Evolutionary conservation across 2,888 invertebrate species (phyloP), one percentile per base, ranked within the genome.

Genomic region (Drosophila buzzatii): DNA sequence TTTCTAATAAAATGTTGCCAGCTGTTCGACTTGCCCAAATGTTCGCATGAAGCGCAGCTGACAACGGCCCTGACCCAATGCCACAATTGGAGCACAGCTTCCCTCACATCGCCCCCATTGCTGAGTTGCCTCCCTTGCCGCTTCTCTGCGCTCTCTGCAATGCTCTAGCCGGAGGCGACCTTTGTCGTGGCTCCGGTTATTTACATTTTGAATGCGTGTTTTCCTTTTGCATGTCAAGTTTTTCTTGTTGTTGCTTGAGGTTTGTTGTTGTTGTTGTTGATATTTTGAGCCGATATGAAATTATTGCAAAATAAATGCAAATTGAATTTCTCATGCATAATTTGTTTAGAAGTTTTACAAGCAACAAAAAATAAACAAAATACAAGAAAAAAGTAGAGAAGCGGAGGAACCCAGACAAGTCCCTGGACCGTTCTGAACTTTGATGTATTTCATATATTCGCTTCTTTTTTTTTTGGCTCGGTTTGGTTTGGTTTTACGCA

Each of bases 261-360:
- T 58, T 27, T 27, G 27, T 6, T 45, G 20, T 52, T 70, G 42
- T 69, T 74, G 55, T 57, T 74, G 64, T 33, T 73, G 72, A 77
- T 74, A 66, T 84, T 73, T 70, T 76, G 81, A 81, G 76, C 71
- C 75, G 82, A 86, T 84, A 88, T 87, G 73, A 89, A 85, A 89
- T 89, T 89, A 89, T 89, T 89, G 89, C 82, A 78, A 89, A 88
- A 89, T 87, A 85, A 89, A 89, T 89, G 88, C 86, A 89, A 89
- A 89, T 89, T 85, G 85, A 89, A 89, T 89, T 89, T 82, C 82
- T 82, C 84, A 89, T 85, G 89, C 88, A 89, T 87, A 88, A 85
- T 89, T 89, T 89, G 87, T 81, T 80, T 80, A 78, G 70, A 82
- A 83, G 75, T 87, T 85, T 79, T 73, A 73, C 81, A 72, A 70